These are phyloP conservation scores for Umimayanthus chanpuru DNA, from an alignment of 92 coral and sea anemone species.

Conservation along the genomic window DNA sequence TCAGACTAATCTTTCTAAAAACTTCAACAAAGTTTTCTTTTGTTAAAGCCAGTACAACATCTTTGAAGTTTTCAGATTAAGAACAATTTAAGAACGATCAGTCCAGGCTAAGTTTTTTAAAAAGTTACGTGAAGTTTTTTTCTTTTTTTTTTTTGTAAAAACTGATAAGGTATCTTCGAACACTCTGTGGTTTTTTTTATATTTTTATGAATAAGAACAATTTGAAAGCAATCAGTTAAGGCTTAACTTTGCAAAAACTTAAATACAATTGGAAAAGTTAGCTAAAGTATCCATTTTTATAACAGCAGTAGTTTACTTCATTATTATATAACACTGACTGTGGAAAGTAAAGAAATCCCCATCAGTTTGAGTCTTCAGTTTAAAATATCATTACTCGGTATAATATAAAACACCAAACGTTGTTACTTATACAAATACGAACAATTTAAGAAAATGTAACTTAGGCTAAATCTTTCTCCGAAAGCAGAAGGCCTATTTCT, in stretches of 20 bases:
- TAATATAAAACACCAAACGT: not conserved
- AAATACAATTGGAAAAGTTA: not conserved
- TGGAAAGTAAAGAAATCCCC: not conserved
- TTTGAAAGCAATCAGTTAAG: not conserved
- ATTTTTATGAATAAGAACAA: not conserved
- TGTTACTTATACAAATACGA: too few relatives aligned
- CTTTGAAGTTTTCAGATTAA: not conserved
- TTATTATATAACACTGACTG: not conserved
- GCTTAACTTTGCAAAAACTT: not conserved
- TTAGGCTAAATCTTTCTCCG: too few relatives aligned
- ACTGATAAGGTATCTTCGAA: not conserved
- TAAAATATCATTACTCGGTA: not conserved
- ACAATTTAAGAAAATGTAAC: too few relatives aligned
- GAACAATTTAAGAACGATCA: too few relatives aligned
- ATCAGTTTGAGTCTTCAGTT: not conserved
- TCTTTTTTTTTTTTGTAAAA: too few relatives aligned
- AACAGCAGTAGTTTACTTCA: not conserved
- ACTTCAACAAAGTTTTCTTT: not conserved
- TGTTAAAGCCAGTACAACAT: not conserved
- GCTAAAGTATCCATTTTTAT: not conserved
- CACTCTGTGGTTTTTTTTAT: not conserved
- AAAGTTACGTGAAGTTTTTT: too few relatives aligned
- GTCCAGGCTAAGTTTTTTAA: too few relatives aligned
- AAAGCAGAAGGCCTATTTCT: too few relatives aligned
- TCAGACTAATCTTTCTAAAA: not conserved